Conservation (phyloP, 2,888 invertebrate species). For the Timema cristinae region DNA sequence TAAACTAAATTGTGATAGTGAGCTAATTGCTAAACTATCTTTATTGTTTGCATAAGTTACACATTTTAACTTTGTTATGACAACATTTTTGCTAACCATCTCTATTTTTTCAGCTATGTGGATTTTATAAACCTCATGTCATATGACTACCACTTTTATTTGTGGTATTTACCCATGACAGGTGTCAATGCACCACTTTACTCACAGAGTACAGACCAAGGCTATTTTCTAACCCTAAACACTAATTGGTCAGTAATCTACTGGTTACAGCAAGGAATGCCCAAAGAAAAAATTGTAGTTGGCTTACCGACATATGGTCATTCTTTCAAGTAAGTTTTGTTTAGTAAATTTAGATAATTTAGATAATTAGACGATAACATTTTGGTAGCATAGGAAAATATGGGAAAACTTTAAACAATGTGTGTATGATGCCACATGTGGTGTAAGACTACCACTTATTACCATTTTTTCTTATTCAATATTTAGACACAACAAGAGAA, state of each 20-base stretch:
- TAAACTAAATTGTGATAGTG: no score
- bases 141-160: conserved; percentile 83
- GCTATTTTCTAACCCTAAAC: conserved; percentile 67
- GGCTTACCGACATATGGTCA: conserved; percentile 89
- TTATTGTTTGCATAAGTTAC: no score
- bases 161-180: conserved; percentile 72
- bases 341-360: no score
- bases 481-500: no score
- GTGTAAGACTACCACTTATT: no score
- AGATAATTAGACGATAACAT: no score
- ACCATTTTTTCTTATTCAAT: no score
- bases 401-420: no score
- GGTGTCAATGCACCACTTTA: conserved; percentile 80
- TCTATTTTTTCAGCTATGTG: conserved; percentile 53
- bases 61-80: no score
- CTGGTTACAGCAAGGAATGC: conserved; percentile 73
- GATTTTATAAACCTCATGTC: conserved; percentile 89
- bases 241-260: conserved; percentile 76
- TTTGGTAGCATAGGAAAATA: no score
- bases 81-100: neutral
- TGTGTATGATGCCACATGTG: no score
- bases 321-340: conserved; percentile 56
- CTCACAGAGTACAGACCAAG: conserved; percentile 55
- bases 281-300: conserved; percentile 70
- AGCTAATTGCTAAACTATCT: no score